These are phyloP conservation scores for Troides helena DNA, from an alignment of 2,888 invertebrate species.

Conservation along the genomic window DNA sequence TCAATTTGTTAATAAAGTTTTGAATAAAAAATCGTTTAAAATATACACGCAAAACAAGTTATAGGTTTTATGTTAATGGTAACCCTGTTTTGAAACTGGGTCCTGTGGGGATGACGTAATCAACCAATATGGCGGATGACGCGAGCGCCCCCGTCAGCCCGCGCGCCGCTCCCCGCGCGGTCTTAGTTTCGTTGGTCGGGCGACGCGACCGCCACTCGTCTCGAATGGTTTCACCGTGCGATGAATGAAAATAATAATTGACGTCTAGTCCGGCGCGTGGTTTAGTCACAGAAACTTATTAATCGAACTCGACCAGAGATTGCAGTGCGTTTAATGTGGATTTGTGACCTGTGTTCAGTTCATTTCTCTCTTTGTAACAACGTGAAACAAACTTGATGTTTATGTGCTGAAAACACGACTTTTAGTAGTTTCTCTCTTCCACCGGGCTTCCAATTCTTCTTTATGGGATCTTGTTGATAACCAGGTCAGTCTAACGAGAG, in stretches of 20 bases:
- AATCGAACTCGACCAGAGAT: conserved; percentile 48
- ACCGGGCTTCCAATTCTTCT: conserved; percentile 57
- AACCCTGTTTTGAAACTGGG: too few species aligned
- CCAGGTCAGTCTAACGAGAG: conserved; percentile 54
- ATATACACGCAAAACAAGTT: too few species aligned
- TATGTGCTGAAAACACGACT: conserved; percentile 68
- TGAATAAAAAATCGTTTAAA: too few species aligned
- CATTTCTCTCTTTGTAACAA: conserved; percentile 64
- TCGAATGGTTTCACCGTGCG: conserved; percentile 68
- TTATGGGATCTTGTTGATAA: conserved; percentile 77
- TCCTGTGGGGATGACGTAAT: conserved; percentile 64
- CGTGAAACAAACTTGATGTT: conserved; percentile 70
- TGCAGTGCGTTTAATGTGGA: conserved; percentile 63
- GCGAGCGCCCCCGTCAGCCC: conserved; percentile 63
- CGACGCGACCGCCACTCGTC: conserved; percentile 57
- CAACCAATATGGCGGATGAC: conserved; percentile 77
- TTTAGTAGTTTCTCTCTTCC: conserved; percentile 49
- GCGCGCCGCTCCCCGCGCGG: conserved; percentile 42
- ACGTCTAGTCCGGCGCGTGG: conserved; percentile 48
- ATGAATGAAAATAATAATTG: conserved; percentile 69
- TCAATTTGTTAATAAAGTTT: too few species aligned
- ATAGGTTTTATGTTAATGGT: too few species aligned
- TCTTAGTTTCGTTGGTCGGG: conserved; percentile 56
- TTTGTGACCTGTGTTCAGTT: conserved; percentile 66
- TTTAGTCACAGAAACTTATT: conserved; percentile 54